Evolutionary conservation across 2,797 vertebrate genomes (phyloP), one percentile per base, ranked within the genome.

Genomic region (Clamator glandarius): DNA sequence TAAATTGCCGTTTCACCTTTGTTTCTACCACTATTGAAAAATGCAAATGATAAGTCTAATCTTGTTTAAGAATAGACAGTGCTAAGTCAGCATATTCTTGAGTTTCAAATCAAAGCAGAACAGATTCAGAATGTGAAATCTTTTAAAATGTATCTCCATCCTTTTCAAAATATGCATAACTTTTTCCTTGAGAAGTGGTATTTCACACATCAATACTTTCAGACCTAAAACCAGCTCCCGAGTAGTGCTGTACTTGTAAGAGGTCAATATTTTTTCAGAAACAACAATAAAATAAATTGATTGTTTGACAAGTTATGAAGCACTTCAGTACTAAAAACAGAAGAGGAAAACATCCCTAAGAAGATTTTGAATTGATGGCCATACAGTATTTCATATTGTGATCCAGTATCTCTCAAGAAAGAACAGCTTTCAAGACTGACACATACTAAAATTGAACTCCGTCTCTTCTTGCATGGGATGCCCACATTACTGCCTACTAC

Each of bases 381-480:
- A 36, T 9, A 12, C 41, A 55, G 11, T 26, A 52, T 41, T 58
- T 15, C 8, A 68, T 61, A 31, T 11, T 20, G 28, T 35, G 29
- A 78, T 39, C 29, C 50, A 64, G 10, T 4, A 15, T n/a, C 31
- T 33, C 50, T 77, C 35, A 68, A 62, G 12, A 75, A 25, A 3
- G 6, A 89, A 15, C 3, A 66, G 1, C 52, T 83, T 61, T 54
- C 26, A 64, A 66, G 36, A 83, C 11, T 50, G 26, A 16, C 6
- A n/a, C 0, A 0, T 31, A 28, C 42, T 3, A 66, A 90, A 35
- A 51, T 0, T 66, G 63, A 88, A 83, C 18, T 76, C 55, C 63
- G 39, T 35, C 12, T 28, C 55, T 39, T 83, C 76, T 79, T 86
- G 55, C 23, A 7, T 4, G 39, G 80, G 36, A 36, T 41, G 51